Conservation (phyloP, 2,888 invertebrate genomes). For the Melangyna quadrimaculata region DNA sequence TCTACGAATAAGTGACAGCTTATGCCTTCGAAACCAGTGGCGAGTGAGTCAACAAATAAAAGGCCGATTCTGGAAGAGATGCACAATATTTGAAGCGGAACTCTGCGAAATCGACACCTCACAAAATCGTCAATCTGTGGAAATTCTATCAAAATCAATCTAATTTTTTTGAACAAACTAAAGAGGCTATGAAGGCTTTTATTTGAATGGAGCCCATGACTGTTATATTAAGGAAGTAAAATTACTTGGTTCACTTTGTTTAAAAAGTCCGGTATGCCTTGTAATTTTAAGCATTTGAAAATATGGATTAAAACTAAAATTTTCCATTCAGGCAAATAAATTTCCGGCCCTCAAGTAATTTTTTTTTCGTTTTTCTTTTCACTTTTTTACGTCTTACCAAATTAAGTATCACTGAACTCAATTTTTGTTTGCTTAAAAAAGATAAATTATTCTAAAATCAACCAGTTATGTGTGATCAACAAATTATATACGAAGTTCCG, state of each 20-base stretch:
- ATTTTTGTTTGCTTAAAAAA: neutral
- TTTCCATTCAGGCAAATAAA: slow-evolving; percentile 25
- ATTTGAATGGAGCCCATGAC: too few relatives aligned
- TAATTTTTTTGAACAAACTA: too few relatives aligned
- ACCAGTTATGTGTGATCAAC: slow-evolving; percentile 20
- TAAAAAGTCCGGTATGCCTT: neutral
- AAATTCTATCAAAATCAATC: too few relatives aligned
- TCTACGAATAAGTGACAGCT: too few relatives aligned
- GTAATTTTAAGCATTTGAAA: slow-evolving; percentile 9
- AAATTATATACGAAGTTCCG: slow-evolving; percentile 38
- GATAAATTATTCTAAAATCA: neutral
- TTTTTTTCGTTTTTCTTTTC: neutral
- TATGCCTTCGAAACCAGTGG: too few relatives aligned
- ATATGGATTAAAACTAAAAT: neutral
- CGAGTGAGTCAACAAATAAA: too few relatives aligned
- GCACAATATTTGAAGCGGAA: too few relatives aligned
- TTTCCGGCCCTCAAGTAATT: neutral
- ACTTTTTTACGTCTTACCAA: neutral
- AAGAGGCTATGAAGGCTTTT: too few relatives aligned
- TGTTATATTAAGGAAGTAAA: too few relatives aligned
- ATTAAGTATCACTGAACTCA: neutral
- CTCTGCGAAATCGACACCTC: too few relatives aligned
- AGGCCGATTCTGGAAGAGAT: too few relatives aligned
- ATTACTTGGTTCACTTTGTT: neutral
- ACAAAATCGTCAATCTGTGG: too few relatives aligned